A percentile compares a stretch with the other conserved stretches of the same genome.
phyloP scores from a whole-genome alignment of 2,797 vertebrate genomes.

The Coreius guichenoti region DNA sequence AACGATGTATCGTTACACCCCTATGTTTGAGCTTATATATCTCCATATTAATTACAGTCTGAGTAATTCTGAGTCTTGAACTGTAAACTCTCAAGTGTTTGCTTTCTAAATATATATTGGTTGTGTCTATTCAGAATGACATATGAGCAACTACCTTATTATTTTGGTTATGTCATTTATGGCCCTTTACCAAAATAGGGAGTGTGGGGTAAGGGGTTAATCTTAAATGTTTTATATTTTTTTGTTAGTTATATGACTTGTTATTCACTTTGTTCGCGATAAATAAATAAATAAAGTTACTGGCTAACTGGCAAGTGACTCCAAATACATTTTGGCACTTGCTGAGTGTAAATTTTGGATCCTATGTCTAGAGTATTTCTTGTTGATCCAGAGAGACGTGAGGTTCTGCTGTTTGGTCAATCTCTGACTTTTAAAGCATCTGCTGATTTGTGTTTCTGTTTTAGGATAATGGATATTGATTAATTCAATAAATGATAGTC shows the following conservation, averaged over 20 bases:
- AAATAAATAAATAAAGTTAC: not conserved
- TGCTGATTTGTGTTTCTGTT: conserved; percentile 11
- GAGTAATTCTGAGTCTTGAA: too few species aligned
- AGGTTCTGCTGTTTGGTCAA: not conserved
- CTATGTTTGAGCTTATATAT: too few species aligned
- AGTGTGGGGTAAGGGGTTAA: too few species aligned
- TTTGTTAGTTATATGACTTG: not conserved
- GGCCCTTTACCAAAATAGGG: too few species aligned
- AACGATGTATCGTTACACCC: too few species aligned
- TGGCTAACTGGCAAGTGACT: not conserved
- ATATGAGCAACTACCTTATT: too few species aligned
- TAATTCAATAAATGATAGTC: conserved; percentile 40
- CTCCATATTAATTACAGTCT: too few species aligned
- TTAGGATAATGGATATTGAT: conserved; percentile 30
- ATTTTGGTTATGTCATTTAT: too few species aligned
- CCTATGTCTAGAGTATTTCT: not conserved
- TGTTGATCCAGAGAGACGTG: not conserved
- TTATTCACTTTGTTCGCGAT: not conserved
- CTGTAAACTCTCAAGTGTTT: too few species aligned
- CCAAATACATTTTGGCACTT: not conserved
- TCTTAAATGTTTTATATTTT: not conserved
- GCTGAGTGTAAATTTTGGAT: conserved; percentile 7
- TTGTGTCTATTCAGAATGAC: too few species aligned
- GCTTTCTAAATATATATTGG: too few species aligned
- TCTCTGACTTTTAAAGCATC: not conserved